Base-by-base conservation (phyloP, 1,140 invertebrate genomes). In the Conus ventricosus region DNA sequence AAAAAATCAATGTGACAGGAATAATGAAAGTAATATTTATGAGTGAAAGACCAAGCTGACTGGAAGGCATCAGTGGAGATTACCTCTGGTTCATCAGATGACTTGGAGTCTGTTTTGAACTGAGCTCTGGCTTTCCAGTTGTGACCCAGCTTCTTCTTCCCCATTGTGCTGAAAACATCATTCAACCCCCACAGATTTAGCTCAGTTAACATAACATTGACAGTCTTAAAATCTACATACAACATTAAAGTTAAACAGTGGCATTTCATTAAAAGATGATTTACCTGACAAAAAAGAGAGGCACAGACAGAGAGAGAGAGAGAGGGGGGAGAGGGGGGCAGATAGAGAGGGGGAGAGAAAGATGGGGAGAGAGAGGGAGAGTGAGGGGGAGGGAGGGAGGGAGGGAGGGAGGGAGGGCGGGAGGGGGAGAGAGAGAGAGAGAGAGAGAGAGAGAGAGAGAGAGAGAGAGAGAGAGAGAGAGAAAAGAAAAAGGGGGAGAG, bases 121-220 rank as follows among this genome's bases (percentile, higher is more conserved):
- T 97, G 96, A 93, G 97, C 96, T 89, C 97, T 96, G 13, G 97
- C 97, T 95, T 97, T 97, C 94, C 96, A 97, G 95, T 98, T 98
- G 94, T 90, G 93, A 13, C 91, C 91, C 55, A 82, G 87, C 81
- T 92, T 94, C 55, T 87, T 87, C 88, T 93, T 93, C 5, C 91
- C 92, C 93, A 94, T 94, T 5, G 8, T 91, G 84, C 57, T 85
- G 63, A 85, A 75, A 85, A 15, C 55, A 78, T 60, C 57, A 4
- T 60, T 60, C 57, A 8, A 2, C 15, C 15, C 15, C 57, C 57
- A 15, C 0, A 60, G n/a, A 8, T n/a, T 8, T 23, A 75, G 7
- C 11, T 75, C 71, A 75, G 71, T 75, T 60, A 60, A 11, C 57
- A 2, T 15, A 39, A 63, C 60, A 63, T 4, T 63, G 10, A 71